Percentiles rank a stretch among this genome's conserved stretches.
phyloP scores from a whole-genome alignment of 2,113 vertebrate genomes.

The Tenrec ecaudatus region DNA sequence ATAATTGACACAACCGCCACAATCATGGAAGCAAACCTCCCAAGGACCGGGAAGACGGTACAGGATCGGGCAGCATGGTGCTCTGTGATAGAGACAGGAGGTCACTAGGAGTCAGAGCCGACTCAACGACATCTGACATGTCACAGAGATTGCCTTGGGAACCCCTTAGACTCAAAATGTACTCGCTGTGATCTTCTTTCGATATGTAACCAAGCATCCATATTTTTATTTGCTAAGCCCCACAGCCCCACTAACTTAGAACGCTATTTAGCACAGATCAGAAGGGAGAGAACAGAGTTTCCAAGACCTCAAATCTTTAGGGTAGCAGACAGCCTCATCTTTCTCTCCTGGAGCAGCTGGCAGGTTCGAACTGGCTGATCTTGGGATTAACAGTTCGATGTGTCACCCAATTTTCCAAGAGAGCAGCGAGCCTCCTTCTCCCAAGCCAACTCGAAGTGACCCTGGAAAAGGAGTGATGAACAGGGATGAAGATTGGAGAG shows the following conservation, averaged over 20 bases:
- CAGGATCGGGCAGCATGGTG: background rate
- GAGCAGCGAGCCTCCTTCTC: too few species aligned
- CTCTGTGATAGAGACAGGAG: background rate
- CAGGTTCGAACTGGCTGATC: too few species aligned
- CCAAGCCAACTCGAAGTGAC: too few species aligned
- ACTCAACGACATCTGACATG: background rate
- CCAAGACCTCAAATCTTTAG: too few species aligned
- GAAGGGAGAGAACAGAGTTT: background rate
- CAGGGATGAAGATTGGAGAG: background rate
- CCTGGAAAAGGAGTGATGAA: background rate
- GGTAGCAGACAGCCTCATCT: too few species aligned
- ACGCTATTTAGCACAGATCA: background rate
- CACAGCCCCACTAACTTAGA: background rate
- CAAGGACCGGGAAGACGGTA: background rate
- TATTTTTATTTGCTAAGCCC: slow-evolving; percentile 5
- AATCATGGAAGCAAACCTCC: background rate
- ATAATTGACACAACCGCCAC: background rate
- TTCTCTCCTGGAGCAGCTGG: too few species aligned
- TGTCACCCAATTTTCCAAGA: too few species aligned
- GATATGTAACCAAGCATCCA: background rate
- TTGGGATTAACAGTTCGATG: too few species aligned
- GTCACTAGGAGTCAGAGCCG: background rate
- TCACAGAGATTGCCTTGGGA: background rate
- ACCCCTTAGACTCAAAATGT: background rate
- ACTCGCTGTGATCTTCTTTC: background rate